Conservation (phyloP, 2,113 vertebrate genomes). For the Podocnemis expansa region DNA sequence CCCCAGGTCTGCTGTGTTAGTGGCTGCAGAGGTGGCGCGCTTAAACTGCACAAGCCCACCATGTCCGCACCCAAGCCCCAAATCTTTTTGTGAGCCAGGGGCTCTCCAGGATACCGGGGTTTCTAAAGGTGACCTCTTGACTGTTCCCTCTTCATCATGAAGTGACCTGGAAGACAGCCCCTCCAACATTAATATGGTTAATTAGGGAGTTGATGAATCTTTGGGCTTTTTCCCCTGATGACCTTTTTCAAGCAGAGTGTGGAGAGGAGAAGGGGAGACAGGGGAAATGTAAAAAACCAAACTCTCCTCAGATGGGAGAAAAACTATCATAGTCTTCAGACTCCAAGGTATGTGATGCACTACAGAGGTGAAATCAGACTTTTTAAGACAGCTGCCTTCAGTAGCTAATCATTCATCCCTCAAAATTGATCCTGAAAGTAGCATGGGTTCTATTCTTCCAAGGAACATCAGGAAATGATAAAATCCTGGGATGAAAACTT, state of each 20-base stretch:
- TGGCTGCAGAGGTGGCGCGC: too few relatives aligned
- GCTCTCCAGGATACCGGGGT: too few relatives aligned
- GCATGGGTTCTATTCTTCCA: background rate
- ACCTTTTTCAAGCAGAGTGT: background rate
- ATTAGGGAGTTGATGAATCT: background rate
- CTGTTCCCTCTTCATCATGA: background rate
- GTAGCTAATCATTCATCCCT: background rate
- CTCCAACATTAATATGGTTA: background rate
- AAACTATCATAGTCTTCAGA: fast-evolving
- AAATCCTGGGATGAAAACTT: background rate
- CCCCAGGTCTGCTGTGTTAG: too few relatives aligned
- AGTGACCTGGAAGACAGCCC: background rate
- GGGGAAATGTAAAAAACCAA: background rate
- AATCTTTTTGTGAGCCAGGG: too few relatives aligned
- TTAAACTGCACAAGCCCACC: too few relatives aligned
- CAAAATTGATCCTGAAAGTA: background rate
- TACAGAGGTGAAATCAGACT: background rate
- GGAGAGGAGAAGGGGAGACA: background rate
- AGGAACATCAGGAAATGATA: background rate
- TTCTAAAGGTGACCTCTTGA: background rate
- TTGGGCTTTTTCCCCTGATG: background rate
- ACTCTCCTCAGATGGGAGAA: background rate
- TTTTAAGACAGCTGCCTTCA: background rate
- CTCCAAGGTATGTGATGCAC: background rate
- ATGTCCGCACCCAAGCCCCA: too few relatives aligned